phyloP scores from a whole-genome alignment of 1,140 invertebrate genomes.

The Neotoxoptera formosana region DNA sequence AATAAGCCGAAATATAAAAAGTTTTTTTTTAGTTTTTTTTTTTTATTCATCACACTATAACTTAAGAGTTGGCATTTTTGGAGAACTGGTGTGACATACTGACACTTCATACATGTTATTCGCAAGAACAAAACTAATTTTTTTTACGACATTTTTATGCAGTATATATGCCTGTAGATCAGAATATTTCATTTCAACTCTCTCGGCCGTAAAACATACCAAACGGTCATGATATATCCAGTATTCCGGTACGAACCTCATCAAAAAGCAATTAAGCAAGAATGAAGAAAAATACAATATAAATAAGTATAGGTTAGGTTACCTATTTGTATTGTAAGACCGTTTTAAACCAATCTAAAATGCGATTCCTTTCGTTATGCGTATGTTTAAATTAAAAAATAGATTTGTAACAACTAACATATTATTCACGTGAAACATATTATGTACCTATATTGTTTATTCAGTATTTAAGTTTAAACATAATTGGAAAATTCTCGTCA shows the following conservation, averaged over 20 bases:
- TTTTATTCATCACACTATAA: neutral
- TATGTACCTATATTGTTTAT: neutral
- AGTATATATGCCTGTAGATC: neutral
- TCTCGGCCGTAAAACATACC: neutral
- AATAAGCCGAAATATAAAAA: slow-evolving; percentile 16
- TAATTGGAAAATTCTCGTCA: neutral
- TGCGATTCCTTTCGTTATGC: neutral
- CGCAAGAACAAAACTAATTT: neutral
- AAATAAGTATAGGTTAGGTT: neutral
- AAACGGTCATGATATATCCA: neutral
- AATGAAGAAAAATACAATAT: neutral
- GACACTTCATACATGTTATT: neutral
- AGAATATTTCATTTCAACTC: neutral
- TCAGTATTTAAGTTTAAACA: too few species aligned
- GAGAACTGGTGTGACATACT: neutral
- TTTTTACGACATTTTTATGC: neutral
- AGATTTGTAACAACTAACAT: neutral
- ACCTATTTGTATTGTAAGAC: too few species aligned
- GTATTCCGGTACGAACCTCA: neutral
- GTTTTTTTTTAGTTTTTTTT: neutral
- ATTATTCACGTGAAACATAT: neutral
- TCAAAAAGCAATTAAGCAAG: neutral
- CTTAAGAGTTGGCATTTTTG: neutral
- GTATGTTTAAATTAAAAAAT: neutral
- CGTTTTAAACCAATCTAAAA: neutral